These are phyloP conservation scores for Chrysina gloriosa DNA, from an alignment of 2,888 invertebrate species.

Conservation along the genomic window DNA sequence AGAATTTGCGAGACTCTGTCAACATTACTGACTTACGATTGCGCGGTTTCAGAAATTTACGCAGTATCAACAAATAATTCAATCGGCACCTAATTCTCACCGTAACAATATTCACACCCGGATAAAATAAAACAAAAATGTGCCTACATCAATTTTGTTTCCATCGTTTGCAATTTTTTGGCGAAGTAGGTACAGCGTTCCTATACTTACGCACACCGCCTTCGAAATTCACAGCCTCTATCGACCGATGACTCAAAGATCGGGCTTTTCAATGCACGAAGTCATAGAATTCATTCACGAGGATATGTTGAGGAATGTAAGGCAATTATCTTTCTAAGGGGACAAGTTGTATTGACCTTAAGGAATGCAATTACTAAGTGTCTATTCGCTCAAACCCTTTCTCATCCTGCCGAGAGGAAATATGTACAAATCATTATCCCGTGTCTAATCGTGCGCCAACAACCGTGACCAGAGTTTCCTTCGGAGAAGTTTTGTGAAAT, in stretches of 20 bases:
- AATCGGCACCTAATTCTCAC: too few relatives aligned
- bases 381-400: constrained; percentile 52
- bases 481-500: background rate
- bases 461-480: background rate
- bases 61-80: too few relatives aligned
- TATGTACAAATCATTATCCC: constrained; percentile 23
- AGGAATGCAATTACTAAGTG: constrained; percentile 63
- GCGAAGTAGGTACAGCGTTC: too few relatives aligned
- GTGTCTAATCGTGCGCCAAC: background rate
- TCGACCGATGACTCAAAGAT: background rate
- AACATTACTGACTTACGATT: too few relatives aligned
- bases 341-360: constrained; percentile 61
- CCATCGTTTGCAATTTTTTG: too few relatives aligned
- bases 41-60: too few relatives aligned
- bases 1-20: too few relatives aligned
- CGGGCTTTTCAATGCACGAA: background rate
- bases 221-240: too few relatives aligned
- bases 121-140: too few relatives aligned
- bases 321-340: constrained; percentile 59
- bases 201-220: too few relatives aligned
- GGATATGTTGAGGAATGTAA: constrained; percentile 59
- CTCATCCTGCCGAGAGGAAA: background rate
- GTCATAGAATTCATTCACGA: constrained; percentile 53
- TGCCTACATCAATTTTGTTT: too few relatives aligned
- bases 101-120: too few relatives aligned